Evolutionary conservation across 1,140 invertebrate species (phyloP).

Genomic region (Philopotamus ludificatus): DNA sequence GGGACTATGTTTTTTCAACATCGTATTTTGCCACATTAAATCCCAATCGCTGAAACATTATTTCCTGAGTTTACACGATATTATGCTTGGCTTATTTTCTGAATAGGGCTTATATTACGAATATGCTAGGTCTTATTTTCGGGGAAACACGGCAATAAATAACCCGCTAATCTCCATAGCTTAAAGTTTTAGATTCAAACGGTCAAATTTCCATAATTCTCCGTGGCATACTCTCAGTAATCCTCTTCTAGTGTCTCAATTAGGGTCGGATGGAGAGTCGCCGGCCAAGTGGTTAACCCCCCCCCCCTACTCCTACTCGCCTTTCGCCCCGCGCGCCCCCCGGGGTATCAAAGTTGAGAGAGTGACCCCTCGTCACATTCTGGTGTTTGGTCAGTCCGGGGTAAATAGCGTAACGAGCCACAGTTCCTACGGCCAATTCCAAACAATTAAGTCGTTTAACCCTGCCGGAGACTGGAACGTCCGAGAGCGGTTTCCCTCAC

Average conservation of each 20-base stretch:
- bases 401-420: slow-evolving; percentile 40
- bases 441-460: slow-evolving; percentile 40
- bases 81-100: not conserved
- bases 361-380: slow-evolving; percentile 21
- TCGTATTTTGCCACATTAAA: not conserved
- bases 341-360: not conserved
- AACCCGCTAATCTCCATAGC: not conserved
- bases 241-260: not conserved
- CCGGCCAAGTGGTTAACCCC: not conserved
- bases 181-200: not conserved
- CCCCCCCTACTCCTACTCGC: not conserved
- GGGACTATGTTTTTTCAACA: not conserved
- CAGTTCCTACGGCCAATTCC: slow-evolving; percentile 36
- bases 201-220: not conserved
- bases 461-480: slow-evolving; percentile 25
- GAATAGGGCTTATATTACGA: not conserved
- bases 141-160: too few species aligned
- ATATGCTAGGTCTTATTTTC: too few species aligned
- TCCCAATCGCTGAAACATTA: too few species aligned
- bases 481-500: slow-evolving; percentile 23
- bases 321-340: not conserved
- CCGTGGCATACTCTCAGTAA: not conserved
- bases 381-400: slow-evolving; percentile 29
- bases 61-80: not conserved
- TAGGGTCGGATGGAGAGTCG: not conserved